Evolutionary conservation across 2,113 vertebrate genomes (phyloP), one percentile per base, ranked within the genome.

Genomic region (Pelobates fuscus): DNA sequence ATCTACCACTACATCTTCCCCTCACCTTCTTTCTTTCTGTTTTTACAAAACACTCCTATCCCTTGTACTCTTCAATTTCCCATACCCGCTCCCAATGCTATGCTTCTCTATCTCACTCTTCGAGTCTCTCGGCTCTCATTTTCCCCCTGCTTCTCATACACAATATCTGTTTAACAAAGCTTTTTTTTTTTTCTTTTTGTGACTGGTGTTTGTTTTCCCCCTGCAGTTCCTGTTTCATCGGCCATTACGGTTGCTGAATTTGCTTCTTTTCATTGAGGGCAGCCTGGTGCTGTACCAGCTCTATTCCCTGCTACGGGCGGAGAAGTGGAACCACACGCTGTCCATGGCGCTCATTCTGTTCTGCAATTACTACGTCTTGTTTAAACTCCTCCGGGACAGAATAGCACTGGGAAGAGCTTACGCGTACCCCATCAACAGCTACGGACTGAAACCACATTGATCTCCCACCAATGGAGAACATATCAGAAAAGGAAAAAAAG

Each of bases 281-380:
- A 96, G 94, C 0, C 94, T 98, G 80, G 94, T 99, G 76, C 91
- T 95, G 84, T 99, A 98, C 85, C 96, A 99, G 89, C 91, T 99
- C 44, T 98, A 97, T 84, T 98, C 96, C 10, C 89, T 99, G 83
- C 88, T 98, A 86, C 93, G 96, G 71, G 98, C 97, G 0, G 96
- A 98, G 87, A 96, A 96, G 86, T 99, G 97, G 97, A 98, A 98
- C 90, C 97, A 99, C 85, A 98, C 96, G 0, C 91, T 99, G 59
- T 99, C 97, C 76, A 93, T 98, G 89, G 97, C 97, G 79, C 94
- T 99, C 79, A 95, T 99, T 81, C 96, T 99, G 37, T 96, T 96
- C 92, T 98, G 96, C 93, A 99, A 99, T 86, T 99, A 99, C 74
- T 98, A 98, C 25, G 95, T 98, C 83, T 93, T 99, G 86, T 99